Base-by-base conservation (phyloP, 1,140 invertebrate species). In the Macrobrachium nipponense region DNA sequence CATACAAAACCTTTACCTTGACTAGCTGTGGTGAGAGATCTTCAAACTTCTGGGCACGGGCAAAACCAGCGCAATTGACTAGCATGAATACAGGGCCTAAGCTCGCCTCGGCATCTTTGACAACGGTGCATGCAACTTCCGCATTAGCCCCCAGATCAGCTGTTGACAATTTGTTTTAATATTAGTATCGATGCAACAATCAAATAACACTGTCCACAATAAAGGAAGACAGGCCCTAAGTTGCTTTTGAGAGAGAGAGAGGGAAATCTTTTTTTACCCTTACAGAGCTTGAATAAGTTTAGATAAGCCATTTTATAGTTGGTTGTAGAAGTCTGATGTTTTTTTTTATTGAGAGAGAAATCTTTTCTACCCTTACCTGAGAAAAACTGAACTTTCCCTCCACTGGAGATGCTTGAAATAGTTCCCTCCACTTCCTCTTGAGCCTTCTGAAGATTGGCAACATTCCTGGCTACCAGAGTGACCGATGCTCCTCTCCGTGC, bases 1-100 rank as follows among this genome's bases (percentile, higher is more conserved):
- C 27, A 36, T 36, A 36, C 27, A 36, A 36, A 36, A 36, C 27
- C 27, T 20, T 18, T 51, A 88, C 84, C 81, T 88, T 88, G 11
- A 83, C 73, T 61, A 82, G 75, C 23, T 51, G 17, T 58, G 79
- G 79, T 6, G 89, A 82, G 18, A 95, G 94, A 86, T 98, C 95
- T 91, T 98, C 97, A 90, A 99, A 95, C 89, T 93, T 94, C 8
- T 95, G 95, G 88, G 91, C 90, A 36, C 92, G 89, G 11, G 93
- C 90, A 68, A 91, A 91, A 14, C 98, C 98, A 75, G 98, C 98
- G 93, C 96, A 98, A 91, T 98, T 98, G 0, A 99, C 92, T 4
- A 99, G 91, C 92, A 98, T 95, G 90, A 95, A 95, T 89, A 99
- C 94, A 18, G 96, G 95, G 2, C 96, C 96, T 80, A 93, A 90